These are phyloP conservation scores for Catocala fraxini DNA, from an alignment of 2,888 invertebrate genomes.

Conservation along the genomic window DNA sequence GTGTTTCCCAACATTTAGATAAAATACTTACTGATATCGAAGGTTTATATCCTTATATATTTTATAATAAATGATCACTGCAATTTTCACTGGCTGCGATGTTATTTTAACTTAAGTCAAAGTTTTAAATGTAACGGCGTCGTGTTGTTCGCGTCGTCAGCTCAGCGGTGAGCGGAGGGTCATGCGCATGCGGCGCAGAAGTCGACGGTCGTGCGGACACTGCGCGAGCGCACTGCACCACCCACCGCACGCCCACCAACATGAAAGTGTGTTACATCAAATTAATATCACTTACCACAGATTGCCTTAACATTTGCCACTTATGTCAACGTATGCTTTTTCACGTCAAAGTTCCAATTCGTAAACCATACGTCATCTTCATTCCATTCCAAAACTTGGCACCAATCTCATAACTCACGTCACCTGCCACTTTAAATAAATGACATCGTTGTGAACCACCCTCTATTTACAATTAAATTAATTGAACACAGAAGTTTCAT, in stretches of 20 bases:
- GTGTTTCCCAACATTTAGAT: slow-evolving; percentile 15
- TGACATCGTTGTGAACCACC: slow-evolving; percentile 39
- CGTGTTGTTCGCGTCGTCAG: slow-evolving; percentile 44
- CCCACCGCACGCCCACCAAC: slow-evolving; percentile 58
- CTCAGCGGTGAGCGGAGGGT: slow-evolving; percentile 53
- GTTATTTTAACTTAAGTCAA: slow-evolving; percentile 18
- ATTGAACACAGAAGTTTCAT: slow-evolving; percentile 67
- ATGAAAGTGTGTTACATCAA: slow-evolving; percentile 79
- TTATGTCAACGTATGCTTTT: slow-evolving; percentile 59
- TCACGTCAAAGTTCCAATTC: slow-evolving; percentile 24
- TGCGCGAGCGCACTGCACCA: slow-evolving; percentile 58
- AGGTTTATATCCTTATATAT: slow-evolving; percentile 27
- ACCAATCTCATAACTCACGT: slow-evolving; percentile 33
- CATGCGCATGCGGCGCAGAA: slow-evolving; percentile 67
- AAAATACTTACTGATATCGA: slow-evolving; percentile 35
- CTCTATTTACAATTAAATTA: slow-evolving; percentile 67
- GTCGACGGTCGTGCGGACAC: slow-evolving; percentile 73
- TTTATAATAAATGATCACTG: slow-evolving; percentile 27
- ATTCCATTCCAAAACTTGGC: slow-evolving; percentile 11
- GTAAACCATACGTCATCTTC: slow-evolving; percentile 13
- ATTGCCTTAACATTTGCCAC: slow-evolving; percentile 72
- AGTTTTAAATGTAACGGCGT: slow-evolving; percentile 24
- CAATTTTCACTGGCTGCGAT: slow-evolving; percentile 32
- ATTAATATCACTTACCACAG: slow-evolving; percentile 80
- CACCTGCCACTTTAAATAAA: slow-evolving; percentile 40